phyloP scores from a whole-genome alignment of 2,113 vertebrate species.

The Brachyhypopomus occidentalis region DNA sequence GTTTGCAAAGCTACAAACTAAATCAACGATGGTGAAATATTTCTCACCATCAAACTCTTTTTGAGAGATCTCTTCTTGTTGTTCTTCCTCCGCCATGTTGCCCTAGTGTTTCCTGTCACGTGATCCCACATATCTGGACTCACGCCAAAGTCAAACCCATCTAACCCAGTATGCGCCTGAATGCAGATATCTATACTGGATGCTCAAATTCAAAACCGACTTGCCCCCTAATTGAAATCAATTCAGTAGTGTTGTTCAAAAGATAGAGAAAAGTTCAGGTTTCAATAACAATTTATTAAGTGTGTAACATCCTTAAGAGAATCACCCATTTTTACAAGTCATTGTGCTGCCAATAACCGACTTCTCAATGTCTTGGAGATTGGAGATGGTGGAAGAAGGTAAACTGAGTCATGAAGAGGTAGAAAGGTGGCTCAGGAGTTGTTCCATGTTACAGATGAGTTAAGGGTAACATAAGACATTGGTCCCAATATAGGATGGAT shows the following conservation, averaged over 20 bases:
- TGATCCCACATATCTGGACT: slow-evolving; percentile 15
- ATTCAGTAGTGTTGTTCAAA: too few species aligned
- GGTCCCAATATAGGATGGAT: slow-evolving; percentile 52
- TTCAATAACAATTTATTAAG: slow-evolving; percentile 63
- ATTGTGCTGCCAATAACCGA: slow-evolving; percentile 22
- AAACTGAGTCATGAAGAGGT: slow-evolving; percentile 49
- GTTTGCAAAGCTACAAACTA: not conserved
- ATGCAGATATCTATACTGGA: too few species aligned
- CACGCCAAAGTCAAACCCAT: too few species aligned
- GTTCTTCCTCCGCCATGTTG: slow-evolving; percentile 58
- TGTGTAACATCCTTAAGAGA: slow-evolving; percentile 60
- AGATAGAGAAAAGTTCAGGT: too few species aligned
- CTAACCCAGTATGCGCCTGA: too few species aligned
- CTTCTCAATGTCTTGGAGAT: slow-evolving; percentile 17
- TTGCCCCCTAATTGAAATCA: too few species aligned
- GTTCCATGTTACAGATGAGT: slow-evolving; percentile 9
- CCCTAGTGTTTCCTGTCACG: slow-evolving; percentile 37
- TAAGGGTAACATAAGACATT: slow-evolving; percentile 16
- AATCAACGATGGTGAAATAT: not conserved
- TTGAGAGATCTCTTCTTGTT: slow-evolving; percentile 43
- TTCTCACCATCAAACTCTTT: slow-evolving; percentile 48
- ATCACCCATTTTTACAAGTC: slow-evolving; percentile 32
- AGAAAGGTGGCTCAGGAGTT: slow-evolving; percentile 31
- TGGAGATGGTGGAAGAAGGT: slow-evolving; percentile 40
- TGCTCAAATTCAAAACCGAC: too few species aligned